Conservation (phyloP, 2,113 vertebrate species). For the Crotalus helleri region DNA sequence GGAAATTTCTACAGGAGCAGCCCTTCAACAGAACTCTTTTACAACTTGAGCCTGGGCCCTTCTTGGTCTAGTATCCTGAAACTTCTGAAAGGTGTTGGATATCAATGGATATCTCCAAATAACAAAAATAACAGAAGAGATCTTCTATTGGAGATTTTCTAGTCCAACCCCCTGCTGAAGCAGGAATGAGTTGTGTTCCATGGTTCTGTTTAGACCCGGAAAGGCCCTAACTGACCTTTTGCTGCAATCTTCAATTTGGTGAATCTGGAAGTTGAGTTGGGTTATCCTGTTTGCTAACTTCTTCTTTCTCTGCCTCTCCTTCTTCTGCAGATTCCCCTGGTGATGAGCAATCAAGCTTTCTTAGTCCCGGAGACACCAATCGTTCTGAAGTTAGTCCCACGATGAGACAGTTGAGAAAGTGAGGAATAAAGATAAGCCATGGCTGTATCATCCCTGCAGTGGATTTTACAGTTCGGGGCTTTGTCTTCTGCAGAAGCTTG, state of each 20-base stretch:
- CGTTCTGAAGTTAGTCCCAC: not conserved
- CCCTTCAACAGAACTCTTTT: not conserved
- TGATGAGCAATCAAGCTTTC: not conserved
- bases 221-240: not conserved
- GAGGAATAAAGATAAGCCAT: not conserved
- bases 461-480: not conserved
- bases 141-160: not conserved
- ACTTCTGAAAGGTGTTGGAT: not conserved
- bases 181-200: not conserved
- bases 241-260: too few species aligned
- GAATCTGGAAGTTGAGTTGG: not conserved
- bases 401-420: not conserved
- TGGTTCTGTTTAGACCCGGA: not conserved
- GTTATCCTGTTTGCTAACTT: not conserved
- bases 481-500: not conserved
- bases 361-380: not conserved
- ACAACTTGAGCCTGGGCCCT: not conserved
- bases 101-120: not conserved
- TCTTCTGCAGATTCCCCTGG: conserved; percentile 13
- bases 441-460: too few species aligned
- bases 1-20: not conserved
- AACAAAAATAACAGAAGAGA: not conserved
- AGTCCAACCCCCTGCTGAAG: not conserved
- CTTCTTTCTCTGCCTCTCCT: not conserved
- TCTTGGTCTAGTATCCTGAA: not conserved